Conservation (phyloP, 1,140 invertebrate species). For the Thaumatotibia leucotreta region DNA sequence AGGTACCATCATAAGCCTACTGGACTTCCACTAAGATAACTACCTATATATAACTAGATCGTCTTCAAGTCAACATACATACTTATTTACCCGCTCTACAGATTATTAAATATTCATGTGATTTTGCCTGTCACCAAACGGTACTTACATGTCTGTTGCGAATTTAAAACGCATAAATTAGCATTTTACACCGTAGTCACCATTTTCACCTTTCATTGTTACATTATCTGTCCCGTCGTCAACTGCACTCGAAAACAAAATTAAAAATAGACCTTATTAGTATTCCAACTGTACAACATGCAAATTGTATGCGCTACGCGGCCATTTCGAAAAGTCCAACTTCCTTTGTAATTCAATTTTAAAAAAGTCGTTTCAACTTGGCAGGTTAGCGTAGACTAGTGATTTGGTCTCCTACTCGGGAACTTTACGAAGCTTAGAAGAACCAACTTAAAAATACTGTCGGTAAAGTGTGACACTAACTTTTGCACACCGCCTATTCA, state of each 20-base stretch:
- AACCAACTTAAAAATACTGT: not conserved
- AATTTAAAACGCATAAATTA: not conserved
- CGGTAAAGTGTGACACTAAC: not conserved
- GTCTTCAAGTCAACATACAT: too few species aligned
- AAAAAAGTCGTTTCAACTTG: not conserved
- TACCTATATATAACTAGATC: too few species aligned
- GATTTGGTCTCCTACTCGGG: not conserved
- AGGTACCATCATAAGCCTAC: too few species aligned
- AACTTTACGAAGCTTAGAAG: not conserved
- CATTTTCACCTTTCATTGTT: not conserved
- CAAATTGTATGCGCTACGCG: conserved; percentile 40
- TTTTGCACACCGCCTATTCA: too few species aligned
- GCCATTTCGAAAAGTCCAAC: not conserved
- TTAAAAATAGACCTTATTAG: conserved; percentile 52
- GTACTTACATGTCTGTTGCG: not conserved
- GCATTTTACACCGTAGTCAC: not conserved
- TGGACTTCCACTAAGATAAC: too few species aligned
- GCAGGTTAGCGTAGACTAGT: not conserved
- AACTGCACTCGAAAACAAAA: conserved; percentile 17
- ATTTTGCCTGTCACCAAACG: not conserved
- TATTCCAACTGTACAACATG: conserved; percentile 49
- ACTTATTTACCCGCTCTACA: not conserved
- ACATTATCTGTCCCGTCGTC: not conserved
- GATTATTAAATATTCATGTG: too few species aligned
- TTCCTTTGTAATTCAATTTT: not conserved